phyloP scores from a whole-genome alignment of 2,113 vertebrate species.

The Indicator indicator region DNA sequence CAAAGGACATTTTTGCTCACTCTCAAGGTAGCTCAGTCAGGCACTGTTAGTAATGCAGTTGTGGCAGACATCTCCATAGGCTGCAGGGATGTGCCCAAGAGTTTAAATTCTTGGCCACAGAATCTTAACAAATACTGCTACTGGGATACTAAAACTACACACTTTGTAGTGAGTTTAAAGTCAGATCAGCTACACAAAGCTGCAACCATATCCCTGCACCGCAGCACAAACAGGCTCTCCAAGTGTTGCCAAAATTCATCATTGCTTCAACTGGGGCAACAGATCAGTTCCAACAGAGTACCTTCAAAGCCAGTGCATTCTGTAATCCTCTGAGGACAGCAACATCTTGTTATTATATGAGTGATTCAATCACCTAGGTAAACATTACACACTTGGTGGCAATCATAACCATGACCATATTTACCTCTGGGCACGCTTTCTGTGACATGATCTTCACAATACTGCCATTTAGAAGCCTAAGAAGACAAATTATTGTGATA shows the following conservation, averaged over 20 bases:
- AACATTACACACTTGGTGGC: conserved; percentile 67
- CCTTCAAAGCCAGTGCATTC: conserved; percentile 32
- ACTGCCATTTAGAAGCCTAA: conserved; percentile 46
- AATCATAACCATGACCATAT: conserved; percentile 32
- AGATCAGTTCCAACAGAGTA: conserved; percentile 58
- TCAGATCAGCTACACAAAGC: not conserved
- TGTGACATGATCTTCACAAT: not conserved
- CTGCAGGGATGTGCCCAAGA: not conserved
- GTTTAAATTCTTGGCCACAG: not conserved
- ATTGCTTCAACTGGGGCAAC: not conserved
- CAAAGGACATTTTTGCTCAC: not conserved
- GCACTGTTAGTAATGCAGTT: not conserved
- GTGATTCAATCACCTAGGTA: conserved; percentile 59
- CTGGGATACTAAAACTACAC: not conserved
- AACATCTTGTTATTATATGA: conserved; percentile 61
- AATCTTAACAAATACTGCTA: not conserved
- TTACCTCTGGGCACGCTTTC: conserved; percentile 39
- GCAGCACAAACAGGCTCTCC: not conserved
- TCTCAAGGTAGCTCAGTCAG: not conserved
- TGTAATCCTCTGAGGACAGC: conserved; percentile 54
- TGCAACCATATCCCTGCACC: not conserved
- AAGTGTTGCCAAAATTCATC: conserved; percentile 14
- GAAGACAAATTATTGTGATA: conserved; percentile 42
- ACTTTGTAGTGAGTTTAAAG: not conserved
- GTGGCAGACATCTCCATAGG: not conserved